A percentile compares a stretch with the other conserved stretches of the same genome.
These are phyloP conservation scores for Mionectes macconnelli DNA, from an alignment of 2,113 vertebrate genomes.

Conservation along the genomic window DNA sequence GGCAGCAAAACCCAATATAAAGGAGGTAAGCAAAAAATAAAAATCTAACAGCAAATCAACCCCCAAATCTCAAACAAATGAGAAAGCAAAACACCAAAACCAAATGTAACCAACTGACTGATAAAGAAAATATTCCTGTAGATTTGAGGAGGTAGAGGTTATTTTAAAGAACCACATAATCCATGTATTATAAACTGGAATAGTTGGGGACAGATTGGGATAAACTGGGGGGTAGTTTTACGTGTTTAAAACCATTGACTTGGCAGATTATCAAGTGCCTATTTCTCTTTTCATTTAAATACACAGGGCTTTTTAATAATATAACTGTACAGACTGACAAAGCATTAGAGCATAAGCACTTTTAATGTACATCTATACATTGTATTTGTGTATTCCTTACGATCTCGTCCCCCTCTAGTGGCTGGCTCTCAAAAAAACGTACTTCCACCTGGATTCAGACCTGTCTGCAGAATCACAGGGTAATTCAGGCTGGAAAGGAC, in stretches of 20 bases:
- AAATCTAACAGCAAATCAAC: neutral
- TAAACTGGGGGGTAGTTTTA: neutral
- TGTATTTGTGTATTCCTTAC: neutral
- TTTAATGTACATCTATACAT: neutral
- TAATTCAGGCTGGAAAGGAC: neutral
- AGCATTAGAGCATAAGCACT: neutral
- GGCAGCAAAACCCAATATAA: neutral
- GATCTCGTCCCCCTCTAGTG: slow-evolving; percentile 28
- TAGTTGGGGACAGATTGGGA: neutral
- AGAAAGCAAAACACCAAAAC: neutral
- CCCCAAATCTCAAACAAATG: neutral
- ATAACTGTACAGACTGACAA: neutral
- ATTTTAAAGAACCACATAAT: neutral
- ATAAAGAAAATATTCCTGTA: neutral
- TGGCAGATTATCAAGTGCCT: neutral
- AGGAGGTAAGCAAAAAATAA: neutral
- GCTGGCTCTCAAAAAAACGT: neutral
- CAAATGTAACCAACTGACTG: neutral
- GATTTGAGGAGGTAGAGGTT: neutral
- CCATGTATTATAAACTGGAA: neutral
- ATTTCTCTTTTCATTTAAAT: neutral
- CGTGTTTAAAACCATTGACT: neutral
- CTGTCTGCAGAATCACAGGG: neutral
- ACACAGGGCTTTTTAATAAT: neutral
- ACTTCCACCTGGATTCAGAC: neutral